Percentiles rank a stretch among this genome's conserved stretches.
These are phyloP conservation scores for Caenorhabditis auriculariae DNA, from an alignment of 2,888 invertebrate genomes.

Conservation along the genomic window DNA sequence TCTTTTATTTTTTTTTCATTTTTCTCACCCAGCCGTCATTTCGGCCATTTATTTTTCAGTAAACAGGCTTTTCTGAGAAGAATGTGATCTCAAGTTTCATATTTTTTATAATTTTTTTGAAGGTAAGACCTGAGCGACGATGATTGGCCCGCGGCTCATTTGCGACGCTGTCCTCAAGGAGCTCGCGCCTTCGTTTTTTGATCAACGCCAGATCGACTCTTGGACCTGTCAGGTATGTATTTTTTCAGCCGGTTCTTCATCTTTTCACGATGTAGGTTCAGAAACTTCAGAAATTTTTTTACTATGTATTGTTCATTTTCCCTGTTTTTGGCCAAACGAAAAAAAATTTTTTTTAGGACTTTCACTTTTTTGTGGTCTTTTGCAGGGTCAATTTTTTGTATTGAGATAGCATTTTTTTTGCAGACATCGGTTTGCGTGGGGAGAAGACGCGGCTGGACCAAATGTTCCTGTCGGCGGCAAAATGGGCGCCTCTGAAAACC, in stretches of 20 bases:
- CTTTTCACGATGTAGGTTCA: too few species aligned
- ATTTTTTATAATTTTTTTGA: too few species aligned
- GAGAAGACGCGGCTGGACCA: constrained; percentile 49
- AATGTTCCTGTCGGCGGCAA: constrained; percentile 51
- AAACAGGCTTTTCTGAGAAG: too few species aligned
- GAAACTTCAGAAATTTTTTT: background rate
- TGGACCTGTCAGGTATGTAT: constrained; percentile 11
- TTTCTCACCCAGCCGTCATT: background rate
- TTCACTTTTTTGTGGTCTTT: background rate
- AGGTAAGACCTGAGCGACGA: too few species aligned
- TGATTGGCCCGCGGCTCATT: constrained; percentile 9
- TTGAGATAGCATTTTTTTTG: background rate
- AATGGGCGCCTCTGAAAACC: constrained; percentile 52
- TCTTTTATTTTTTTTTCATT: background rate
- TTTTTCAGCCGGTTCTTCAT: too few species aligned
- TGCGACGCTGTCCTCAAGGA: constrained; percentile 9
- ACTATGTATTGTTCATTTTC: background rate
- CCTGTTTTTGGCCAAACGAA: background rate
- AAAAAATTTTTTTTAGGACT: background rate
- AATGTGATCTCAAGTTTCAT: too few species aligned
- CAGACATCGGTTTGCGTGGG: constrained; percentile 45
- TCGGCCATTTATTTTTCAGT: too few species aligned
- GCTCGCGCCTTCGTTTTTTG: background rate
- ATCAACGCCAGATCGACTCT: constrained; percentile 7
- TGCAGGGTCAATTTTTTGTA: background rate